phyloP scores from a whole-genome alignment of 2,888 invertebrate genomes.

The Saturnia pavonia region DNA sequence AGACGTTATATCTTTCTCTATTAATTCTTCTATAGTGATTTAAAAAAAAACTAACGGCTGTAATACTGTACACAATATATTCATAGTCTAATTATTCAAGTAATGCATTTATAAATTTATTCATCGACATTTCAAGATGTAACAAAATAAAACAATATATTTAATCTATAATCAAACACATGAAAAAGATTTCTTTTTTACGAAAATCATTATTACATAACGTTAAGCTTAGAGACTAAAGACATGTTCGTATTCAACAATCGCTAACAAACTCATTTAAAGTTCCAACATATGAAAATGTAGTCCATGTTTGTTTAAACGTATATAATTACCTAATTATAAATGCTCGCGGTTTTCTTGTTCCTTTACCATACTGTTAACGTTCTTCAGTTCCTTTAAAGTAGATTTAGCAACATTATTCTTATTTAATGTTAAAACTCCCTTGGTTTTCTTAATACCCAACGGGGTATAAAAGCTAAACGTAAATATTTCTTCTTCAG shows the following conservation, averaged over 20 bases:
- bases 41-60: too few relatives aligned
- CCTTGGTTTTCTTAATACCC: constrained; percentile 54
- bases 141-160: too few relatives aligned
- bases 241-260: background rate
- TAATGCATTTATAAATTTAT: too few relatives aligned
- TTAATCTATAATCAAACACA: background rate
- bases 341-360: constrained; percentile 26
- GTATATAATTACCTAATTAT: constrained; percentile 29
- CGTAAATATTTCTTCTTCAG: constrained; percentile 49
- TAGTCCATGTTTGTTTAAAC: background rate
- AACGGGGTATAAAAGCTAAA: constrained; percentile 52
- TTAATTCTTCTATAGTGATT: too few relatives aligned
- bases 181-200: background rate
- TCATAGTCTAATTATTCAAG: too few relatives aligned
- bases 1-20: too few relatives aligned
- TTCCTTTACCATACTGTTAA: constrained; percentile 26
- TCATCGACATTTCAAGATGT: background rate
- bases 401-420: constrained; percentile 34
- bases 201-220: background rate
- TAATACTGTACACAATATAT: too few relatives aligned
- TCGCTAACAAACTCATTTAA: background rate
- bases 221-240: background rate
- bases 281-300: background rate
- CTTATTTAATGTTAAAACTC: constrained; percentile 46
- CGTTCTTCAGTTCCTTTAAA: constrained; percentile 46